Conservation (phyloP, 2,797 vertebrate genomes). For the Etheostoma nigrum region DNA sequence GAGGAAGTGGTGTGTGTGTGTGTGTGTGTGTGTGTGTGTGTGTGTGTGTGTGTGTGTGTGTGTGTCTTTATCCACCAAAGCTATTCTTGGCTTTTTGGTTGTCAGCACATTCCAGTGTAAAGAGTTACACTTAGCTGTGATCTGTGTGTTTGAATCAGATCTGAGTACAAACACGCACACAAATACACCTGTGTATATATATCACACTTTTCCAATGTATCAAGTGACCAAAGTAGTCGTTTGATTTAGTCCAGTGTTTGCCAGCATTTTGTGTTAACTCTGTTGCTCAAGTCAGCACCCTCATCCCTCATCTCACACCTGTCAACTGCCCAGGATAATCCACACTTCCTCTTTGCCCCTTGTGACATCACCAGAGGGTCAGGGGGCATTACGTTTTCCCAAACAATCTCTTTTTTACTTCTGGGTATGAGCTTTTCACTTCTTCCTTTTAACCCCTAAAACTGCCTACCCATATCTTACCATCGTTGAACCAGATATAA, state of each 20-base stretch:
- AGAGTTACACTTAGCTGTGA: slow-evolving; percentile 75
- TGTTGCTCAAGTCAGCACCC: slow-evolving; percentile 22
- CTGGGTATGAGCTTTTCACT: slow-evolving; percentile 10
- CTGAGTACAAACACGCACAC: slow-evolving; percentile 36
- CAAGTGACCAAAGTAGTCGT: neutral
- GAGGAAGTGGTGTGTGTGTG: slow-evolving; percentile 40
- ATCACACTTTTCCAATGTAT: slow-evolving; percentile 14
- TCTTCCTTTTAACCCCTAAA: slow-evolving; percentile 9
- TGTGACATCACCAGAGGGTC: slow-evolving; percentile 39
- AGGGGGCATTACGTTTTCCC: slow-evolving; percentile 24
- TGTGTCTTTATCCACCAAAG: slow-evolving; percentile 70
- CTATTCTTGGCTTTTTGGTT: slow-evolving; percentile 79
- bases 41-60: slow-evolving; percentile 29
- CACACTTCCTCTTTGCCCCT: slow-evolving; percentile 47
- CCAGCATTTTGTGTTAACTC: slow-evolving; percentile 33
- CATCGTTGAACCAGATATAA: neutral
- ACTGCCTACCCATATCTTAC: neutral
- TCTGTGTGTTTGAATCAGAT: slow-evolving; percentile 59
- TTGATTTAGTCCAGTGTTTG: slow-evolving; percentile 42
- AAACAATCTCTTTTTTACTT: slow-evolving; percentile 22
- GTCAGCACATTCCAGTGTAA: slow-evolving; percentile 80
- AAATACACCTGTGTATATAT: slow-evolving; percentile 19
- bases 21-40: slow-evolving; percentile 42
- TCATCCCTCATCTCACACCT: slow-evolving; percentile 45
- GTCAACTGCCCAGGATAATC: slow-evolving; percentile 58